These are phyloP conservation scores for Rhagologus leucostigma DNA, from an alignment of 2,113 vertebrate genomes.

Conservation along the genomic window DNA sequence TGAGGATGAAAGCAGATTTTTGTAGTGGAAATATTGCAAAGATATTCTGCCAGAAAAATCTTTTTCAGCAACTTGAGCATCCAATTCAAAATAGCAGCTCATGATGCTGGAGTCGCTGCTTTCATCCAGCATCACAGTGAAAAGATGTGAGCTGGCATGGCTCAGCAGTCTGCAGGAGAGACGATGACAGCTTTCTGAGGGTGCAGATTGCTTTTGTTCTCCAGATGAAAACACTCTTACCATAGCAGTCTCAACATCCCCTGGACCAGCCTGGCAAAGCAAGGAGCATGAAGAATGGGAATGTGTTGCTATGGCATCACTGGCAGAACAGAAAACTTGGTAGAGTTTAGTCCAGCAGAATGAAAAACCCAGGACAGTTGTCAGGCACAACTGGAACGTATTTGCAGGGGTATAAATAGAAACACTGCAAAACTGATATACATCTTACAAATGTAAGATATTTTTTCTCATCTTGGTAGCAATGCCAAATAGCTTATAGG, in stretches of 20 bases:
- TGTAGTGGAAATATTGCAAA: conserved; percentile 49
- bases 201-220: conserved; percentile 55
- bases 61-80: conserved; percentile 28
- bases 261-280: conserved; percentile 17
- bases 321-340: not conserved
- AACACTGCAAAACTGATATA: not conserved
- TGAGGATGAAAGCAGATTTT: conserved; percentile 37
- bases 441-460: not conserved
- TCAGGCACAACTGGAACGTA: not conserved
- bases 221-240: conserved; percentile 48
- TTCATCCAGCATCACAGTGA: conserved; percentile 11
- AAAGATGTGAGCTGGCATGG: conserved; percentile 43
- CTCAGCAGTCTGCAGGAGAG: conserved; percentile 32
- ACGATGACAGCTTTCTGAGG: conserved; percentile 38
- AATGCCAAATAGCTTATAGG: not conserved
- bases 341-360: not conserved
- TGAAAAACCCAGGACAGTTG: not conserved
- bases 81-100: conserved; percentile 35
- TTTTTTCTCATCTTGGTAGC: not conserved
- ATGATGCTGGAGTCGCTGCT: conserved; percentile 17
- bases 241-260: conserved; percentile 43
- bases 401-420: not conserved
- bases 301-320: not conserved
- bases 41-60: conserved; percentile 47
- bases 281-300: not conserved